Conservation (phyloP, 2,888 invertebrate genomes). For the Lamellibrachia satsuma region DNA sequence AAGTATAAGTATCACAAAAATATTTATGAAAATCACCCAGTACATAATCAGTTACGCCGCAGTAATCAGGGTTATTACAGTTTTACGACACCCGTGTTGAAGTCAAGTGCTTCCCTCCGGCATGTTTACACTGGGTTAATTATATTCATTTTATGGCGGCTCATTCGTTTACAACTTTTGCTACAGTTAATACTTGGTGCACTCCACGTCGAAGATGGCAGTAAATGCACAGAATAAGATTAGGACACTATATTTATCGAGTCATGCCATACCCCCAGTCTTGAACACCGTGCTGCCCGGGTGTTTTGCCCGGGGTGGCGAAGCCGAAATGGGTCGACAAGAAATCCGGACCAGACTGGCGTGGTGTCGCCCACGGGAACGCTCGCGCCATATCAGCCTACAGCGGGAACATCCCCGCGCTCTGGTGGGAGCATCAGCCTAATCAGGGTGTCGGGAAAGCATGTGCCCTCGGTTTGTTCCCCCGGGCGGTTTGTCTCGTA, state of each 20-base stretch:
- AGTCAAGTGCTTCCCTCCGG: background rate
- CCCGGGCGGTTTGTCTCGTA: background rate
- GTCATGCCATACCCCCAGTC: background rate
- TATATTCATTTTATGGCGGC: background rate
- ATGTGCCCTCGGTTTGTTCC: background rate
- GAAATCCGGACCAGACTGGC: constrained; percentile 10
- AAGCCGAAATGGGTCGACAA: background rate
- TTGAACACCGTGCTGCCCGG: background rate
- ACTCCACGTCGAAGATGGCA: no score
- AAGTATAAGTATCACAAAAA: no score
- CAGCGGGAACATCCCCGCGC: background rate
- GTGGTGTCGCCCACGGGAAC: background rate
- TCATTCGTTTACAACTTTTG: background rate
- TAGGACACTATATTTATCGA: background rate
- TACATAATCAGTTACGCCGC: background rate
- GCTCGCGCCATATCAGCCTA: background rate
- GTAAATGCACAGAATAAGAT: background rate
- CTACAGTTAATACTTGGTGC: no score
- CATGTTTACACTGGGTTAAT: background rate
- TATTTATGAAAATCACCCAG: no score
- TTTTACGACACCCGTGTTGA: background rate
- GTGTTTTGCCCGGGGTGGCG: background rate
- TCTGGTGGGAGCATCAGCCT: background rate
- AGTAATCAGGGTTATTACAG: background rate
- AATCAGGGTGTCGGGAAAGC: background rate